These are phyloP conservation scores for Heliconius hortense DNA, from an alignment of 2,888 invertebrate genomes.

Conservation along the genomic window DNA sequence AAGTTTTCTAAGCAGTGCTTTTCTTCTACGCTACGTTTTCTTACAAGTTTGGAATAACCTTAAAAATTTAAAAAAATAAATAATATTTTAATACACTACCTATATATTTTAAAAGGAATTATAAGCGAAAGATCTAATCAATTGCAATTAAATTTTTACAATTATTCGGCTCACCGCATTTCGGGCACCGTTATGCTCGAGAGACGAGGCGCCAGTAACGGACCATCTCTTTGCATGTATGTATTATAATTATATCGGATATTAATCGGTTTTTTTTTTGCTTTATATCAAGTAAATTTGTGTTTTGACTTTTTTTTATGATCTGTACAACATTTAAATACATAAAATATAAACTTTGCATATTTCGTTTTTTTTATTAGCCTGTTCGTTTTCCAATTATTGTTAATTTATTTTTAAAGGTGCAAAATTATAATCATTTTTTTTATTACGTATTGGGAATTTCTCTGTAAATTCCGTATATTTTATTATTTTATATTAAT, in stretches of 20 bases:
- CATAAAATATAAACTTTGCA: no score
- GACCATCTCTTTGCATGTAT: slow-evolving; percentile 29
- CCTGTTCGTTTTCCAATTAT: no score
- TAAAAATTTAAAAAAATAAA: no score
- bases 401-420: no score
- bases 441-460: not conserved
- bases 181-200: slow-evolving; percentile 45
- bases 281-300: not conserved
- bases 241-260: slow-evolving; percentile 10
- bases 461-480: slow-evolving; percentile 3
- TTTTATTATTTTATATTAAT: not conserved
- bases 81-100: no score
- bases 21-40: no score
- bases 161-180: slow-evolving; percentile 16
- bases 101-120: not conserved
- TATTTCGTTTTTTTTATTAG: no score
- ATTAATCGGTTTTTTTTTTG: not conserved
- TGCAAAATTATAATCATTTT: no score
- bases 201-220: slow-evolving; percentile 46
- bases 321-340: no score
- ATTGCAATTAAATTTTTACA: slow-evolving; percentile 4
- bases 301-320: not conserved
- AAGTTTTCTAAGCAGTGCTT: no score
- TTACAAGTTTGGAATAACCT: no score
- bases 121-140: not conserved